Evolutionary conservation across 2,797 vertebrate genomes (phyloP).

Genomic region (Microchirus variegatus): DNA sequence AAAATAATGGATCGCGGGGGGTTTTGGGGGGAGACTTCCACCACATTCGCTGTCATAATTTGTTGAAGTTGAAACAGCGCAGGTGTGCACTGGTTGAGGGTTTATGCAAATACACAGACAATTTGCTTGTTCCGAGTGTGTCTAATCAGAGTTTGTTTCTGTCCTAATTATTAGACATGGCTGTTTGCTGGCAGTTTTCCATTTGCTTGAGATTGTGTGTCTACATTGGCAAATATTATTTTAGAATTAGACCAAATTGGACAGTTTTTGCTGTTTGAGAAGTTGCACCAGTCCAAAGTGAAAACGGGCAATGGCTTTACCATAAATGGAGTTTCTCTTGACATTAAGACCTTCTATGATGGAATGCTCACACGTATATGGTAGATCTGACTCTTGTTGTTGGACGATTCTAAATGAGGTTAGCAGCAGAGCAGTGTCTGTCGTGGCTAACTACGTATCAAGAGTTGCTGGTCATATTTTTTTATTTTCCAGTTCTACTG

Average conservation of each 20-base stretch:
- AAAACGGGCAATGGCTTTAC: no score
- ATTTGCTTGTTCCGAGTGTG: slow-evolving; percentile 21
- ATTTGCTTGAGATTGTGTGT: neutral
- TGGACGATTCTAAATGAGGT: no score
- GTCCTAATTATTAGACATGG: slow-evolving; percentile 11
- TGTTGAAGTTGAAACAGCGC: slow-evolving; percentile 14
- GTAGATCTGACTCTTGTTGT: no score
- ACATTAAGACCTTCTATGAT: slow-evolving; percentile 1
- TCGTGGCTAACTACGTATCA: no score
- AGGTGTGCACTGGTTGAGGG: slow-evolving; percentile 46
- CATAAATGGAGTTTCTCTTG: slow-evolving; percentile 5
- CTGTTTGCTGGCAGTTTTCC: slow-evolving; percentile 21
- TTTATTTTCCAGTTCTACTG: no score
- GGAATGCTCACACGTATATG: neutral
- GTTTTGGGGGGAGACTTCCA: slow-evolving; percentile 6
- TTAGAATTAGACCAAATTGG: slow-evolving; percentile 11
- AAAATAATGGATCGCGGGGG: slow-evolving; percentile 53
- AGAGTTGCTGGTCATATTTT: no score
- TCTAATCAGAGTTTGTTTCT: no score
- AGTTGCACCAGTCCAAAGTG: neutral
- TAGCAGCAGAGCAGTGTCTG: no score
- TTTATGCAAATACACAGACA: slow-evolving; percentile 33
- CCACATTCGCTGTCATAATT: slow-evolving; percentile 36
- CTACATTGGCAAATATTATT: slow-evolving; percentile 9
- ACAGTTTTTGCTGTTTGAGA: neutral